Evolutionary conservation across 2,113 vertebrate species (phyloP), one percentile per base, ranked within the genome.

Genomic region (Melanerpes aurifrons): DNA sequence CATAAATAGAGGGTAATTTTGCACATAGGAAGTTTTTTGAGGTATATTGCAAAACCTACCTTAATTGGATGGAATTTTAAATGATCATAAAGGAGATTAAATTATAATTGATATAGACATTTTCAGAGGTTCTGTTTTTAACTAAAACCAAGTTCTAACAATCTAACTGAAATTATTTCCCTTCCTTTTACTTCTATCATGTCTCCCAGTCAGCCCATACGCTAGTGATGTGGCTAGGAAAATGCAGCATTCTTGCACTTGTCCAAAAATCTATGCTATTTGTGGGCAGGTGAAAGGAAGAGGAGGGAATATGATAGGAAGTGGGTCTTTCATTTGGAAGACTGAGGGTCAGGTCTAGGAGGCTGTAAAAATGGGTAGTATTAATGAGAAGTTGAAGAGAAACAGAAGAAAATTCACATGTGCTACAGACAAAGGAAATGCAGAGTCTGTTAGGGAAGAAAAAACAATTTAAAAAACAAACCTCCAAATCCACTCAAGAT

Each of bases 1-100:
- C 77, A 80, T 91, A 95, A 96, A 94, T 21, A 92, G 35, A 81
- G 53, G 53, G 57, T 86, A 83, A 58, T 89, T 93, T 82, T 92
- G 54, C 78, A 45, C 47, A 80, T 35, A 80, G 64, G 83, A 92
- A 94, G 69, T 91, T 96, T 95, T 92, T 86, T 86, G 89, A 88
- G 77, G 59, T 77, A 61, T 73, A 75, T 86, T 85, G 56, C 63
- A 93, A 86, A 95, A 82, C 59, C 17, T 54, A 31, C 32, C 19
- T 15, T 93, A 91, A 91, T 84, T 81, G 64, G 80, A 88, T 71
- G 83, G 67, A 68, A 61, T 84, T 87, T 73, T 86, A 69, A 77
- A 56, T 80, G 31, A 53, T 69, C 4, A 3, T 67, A 73, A 67
- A 91, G 70, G 61, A 47, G 45, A 82, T 89, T 35, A 92, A 72